Evolutionary conservation across 2,888 invertebrate species (phyloP), one percentile per base, ranked within the genome.

Genomic region (Schizaphis graminum): DNA sequence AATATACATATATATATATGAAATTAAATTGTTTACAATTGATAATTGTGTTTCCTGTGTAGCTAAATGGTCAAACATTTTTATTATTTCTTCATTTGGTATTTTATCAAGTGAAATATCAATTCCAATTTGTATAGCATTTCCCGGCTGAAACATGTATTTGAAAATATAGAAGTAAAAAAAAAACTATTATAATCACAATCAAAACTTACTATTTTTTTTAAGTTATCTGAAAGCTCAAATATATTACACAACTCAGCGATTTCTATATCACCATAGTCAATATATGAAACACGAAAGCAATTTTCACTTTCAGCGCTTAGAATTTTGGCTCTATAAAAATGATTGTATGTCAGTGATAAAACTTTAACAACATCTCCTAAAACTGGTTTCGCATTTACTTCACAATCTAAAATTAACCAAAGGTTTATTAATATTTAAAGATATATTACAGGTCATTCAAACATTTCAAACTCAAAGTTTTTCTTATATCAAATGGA

Each of bases 1-100:
- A 57, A 24, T 10, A n/a, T n/a, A 85, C 10, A 85, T 13, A 47
- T 3, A 13, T 13, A n/a, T 3, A 13, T n/a, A 61, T 13, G 35
- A 88, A 44, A 77, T 49, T n/a, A n/a, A 41, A 53, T 67, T 21
- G 89, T 44, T 93, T 89, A 93, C 93, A 93, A 93, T 93, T 2
- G 41, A 44, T 56, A 93, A 84, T n/a, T 7, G 24, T n/a, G 11
- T 26, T 1, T 8, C 11, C 0, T 84, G 7, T 2, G 44, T n/a
- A 7, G n/a, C 10, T 41, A 93, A 89, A 24, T 24, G 24, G 24
- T 13, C 4, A 56, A 93, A 93, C 24, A 89, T n/a, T 10, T 84
- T 7, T 57, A 13, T 28, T 56, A 92, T 53, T 53, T 84, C n/a
- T 44, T 89, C n/a, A 47, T 84, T 93, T 47, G 28, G 1, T 91